Base-by-base conservation (phyloP, 2,888 invertebrate genomes). In the Synergus umbraculus region DNA sequence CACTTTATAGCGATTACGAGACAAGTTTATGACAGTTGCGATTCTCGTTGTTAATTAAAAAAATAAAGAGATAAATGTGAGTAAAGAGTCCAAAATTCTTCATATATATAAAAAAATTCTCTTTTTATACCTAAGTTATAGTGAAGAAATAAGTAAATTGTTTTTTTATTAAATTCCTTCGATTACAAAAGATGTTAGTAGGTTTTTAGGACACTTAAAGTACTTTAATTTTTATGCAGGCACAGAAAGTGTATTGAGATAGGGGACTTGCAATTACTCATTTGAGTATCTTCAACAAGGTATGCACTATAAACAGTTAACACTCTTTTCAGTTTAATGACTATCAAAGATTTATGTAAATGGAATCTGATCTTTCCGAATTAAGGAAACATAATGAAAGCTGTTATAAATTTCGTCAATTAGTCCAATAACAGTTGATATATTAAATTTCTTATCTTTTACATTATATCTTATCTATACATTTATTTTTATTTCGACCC, bases 1-100 rank as follows among this genome's bases (percentile, higher is more conserved):
- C 43, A 58, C 76, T 65, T 78, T 65, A 58, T 77, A 65, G 46
- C 29, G 54, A 54, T 69, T 69, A 44, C 44, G 9, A 67, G 67
- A 44, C 22, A 69, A 69, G 46, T 69, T 69, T 69, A 69, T 69
- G 46, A 69, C 15, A 22, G 46, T 66, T n/a, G 46, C 15, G 46
- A 69, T 69, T 46, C 46, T 46, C 46, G 46, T 69, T 69, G 18
- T 69, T 69, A 46, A 46, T 22, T 29, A 69, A 69, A 69, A 69
- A 29, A 44, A 69, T 46, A 46, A 18, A 8, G 13, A 69, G 13
- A 46, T 22, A 46, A 54, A n/a, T 54, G n/a, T 22, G 22, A 22
- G 22, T 22, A 22, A 22, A 22, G 22, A 2, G 49, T 49, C 49
- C 15, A 15, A 49, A 49, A 49, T 29, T 29, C 29, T 29, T 29